phyloP scores from a whole-genome alignment of 2,888 invertebrate species.

The Cryptus viduatorius region DNA sequence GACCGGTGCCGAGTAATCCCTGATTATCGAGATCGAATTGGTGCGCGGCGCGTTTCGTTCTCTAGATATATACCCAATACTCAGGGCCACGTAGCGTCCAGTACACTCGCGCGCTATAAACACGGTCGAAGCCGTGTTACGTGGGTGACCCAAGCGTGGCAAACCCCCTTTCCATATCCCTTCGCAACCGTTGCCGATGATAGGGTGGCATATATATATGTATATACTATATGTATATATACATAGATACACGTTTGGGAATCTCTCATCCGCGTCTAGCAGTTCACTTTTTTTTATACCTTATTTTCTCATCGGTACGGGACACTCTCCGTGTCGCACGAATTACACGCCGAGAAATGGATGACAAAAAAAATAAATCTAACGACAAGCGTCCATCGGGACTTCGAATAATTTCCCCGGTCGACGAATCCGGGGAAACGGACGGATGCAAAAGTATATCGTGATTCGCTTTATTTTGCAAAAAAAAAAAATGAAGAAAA shows the following conservation, averaged over 20 bases:
- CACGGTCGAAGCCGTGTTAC: constrained; percentile 59
- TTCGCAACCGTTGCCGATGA: neutral
- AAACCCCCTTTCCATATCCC: neutral
- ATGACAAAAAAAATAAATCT: constrained; percentile 59
- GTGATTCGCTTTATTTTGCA: constrained; percentile 25
- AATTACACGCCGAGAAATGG: constrained; percentile 47
- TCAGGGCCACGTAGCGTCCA: constrained; percentile 6
- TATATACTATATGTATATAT: neutral
- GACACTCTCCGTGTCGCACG: constrained; percentile 19
- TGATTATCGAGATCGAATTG: constrained; percentile 83
- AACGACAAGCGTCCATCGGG: constrained; percentile 64
- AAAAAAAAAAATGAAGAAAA: constrained; percentile 28
- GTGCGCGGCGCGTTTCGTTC: constrained; percentile 50
- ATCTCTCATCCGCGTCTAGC: constrained; percentile 28
- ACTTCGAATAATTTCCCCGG: constrained; percentile 71
- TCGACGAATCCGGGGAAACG: constrained; percentile 16
- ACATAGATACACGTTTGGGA: neutral
- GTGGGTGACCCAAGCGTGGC: constrained; percentile 19
- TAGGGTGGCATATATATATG: neutral
- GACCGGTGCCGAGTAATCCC: constrained; percentile 76
- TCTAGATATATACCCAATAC: constrained; percentile 16
- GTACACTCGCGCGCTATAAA: constrained; percentile 55
- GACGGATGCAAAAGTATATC: neutral
- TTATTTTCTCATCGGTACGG: constrained; percentile 21
- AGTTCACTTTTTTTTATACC: constrained; percentile 14